Conservation (phyloP, 2,888 invertebrate genomes). For the Tenthredo scrophulariae region DNA sequence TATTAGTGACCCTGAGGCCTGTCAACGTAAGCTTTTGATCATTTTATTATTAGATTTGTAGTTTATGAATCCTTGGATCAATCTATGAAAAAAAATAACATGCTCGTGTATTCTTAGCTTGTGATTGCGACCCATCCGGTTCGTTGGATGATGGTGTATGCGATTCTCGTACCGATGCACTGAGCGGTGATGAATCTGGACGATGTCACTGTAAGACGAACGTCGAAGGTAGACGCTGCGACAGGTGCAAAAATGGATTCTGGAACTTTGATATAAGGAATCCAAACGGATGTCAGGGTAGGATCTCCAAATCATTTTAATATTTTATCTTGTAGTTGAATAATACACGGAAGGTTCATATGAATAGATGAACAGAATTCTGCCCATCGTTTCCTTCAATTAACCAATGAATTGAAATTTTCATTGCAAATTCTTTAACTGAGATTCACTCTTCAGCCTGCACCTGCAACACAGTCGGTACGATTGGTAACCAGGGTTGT, state of each 20-base stretch:
- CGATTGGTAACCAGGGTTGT: conserved; percentile 95
- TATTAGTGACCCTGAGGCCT: conserved; percentile 93
- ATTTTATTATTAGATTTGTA: not conserved
- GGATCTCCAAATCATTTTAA: not conserved
- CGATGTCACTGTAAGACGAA: conserved; percentile 96
- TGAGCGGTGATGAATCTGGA: conserved; percentile 91
- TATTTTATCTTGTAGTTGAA: not conserved
- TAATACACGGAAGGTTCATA: not conserved
- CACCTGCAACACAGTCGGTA: conserved; percentile 94
- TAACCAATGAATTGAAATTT: not conserved
- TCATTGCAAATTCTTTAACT: not conserved
- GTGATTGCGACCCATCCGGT: conserved; percentile 94
- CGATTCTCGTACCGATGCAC: conserved; percentile 91
- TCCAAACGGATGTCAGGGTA: conserved; percentile 91
- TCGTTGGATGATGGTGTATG: conserved; percentile 96
- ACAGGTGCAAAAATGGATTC: conserved; percentile 94
- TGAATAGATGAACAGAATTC: not conserved
- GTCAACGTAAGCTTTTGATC: conserved; percentile 84
- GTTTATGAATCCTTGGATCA: conserved; percentile 43
- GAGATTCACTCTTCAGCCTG: conserved; percentile 82
- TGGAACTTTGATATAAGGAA: conserved; percentile 93
- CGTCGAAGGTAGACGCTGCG: conserved; percentile 94
- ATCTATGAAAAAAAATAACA: not conserved
- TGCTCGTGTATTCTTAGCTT: conserved; percentile 80
- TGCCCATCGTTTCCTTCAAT: too few species aligned